Evolutionary conservation across 2,888 invertebrate species (phyloP).

Genomic region (Eledone cirrhosa): DNA sequence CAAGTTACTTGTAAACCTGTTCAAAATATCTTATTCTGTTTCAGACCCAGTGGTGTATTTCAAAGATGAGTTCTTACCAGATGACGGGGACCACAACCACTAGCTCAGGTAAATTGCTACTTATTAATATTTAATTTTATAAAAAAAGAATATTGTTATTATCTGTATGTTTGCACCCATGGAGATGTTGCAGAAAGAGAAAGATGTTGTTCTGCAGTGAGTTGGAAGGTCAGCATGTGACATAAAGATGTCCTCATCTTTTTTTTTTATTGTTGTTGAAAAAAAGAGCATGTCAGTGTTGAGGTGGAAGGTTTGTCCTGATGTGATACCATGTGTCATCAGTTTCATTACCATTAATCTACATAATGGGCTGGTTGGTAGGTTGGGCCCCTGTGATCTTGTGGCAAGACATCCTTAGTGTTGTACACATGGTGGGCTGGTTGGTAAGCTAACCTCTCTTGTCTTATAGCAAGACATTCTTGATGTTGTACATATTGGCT

Average conservation of each 20-base stretch:
- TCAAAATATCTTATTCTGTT: background rate
- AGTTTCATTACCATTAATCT: background rate
- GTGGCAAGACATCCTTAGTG: no score
- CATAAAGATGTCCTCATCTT: background rate
- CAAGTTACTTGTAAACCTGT: no score
- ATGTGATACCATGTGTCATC: background rate
- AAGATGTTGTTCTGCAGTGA: no score
- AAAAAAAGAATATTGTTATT: no score
- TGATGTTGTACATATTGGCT: no score
- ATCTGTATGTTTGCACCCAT: no score
- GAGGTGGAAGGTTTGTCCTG: background rate
- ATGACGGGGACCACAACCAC: conserved; percentile 29
- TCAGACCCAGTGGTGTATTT: conserved; percentile 22
- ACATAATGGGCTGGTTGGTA: background rate
- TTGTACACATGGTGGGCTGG: no score
- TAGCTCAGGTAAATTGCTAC: conserved; percentile 14
- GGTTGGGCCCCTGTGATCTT: background rate
- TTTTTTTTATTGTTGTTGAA: background rate
- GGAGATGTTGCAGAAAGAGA: no score
- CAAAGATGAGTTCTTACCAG: conserved; percentile 29
- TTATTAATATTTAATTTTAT: background rate
- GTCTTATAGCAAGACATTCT: no score
- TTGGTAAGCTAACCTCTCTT: no score
- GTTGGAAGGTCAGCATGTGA: no score
- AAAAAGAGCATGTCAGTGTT: background rate